phyloP scores from a whole-genome alignment of 2,797 vertebrate species.

The Arrhamphus sclerolepis region DNA sequence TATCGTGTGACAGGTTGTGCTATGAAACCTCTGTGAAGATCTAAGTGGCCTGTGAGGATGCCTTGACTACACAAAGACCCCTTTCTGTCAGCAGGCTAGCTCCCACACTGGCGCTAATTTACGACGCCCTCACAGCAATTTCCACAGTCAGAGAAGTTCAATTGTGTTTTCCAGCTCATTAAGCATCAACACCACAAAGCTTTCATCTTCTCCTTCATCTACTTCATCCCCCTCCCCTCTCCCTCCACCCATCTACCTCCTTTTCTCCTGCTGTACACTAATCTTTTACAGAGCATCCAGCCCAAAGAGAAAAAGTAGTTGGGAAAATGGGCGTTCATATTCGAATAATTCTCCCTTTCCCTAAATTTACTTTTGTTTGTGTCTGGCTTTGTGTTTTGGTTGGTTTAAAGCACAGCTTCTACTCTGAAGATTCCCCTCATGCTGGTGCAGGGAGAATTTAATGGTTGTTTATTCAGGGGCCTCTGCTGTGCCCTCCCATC shows the following conservation, averaged over 20 bases:
- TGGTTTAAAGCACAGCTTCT: constrained; percentile 36
- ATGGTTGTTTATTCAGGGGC: constrained; percentile 87
- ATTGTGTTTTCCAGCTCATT: constrained; percentile 91
- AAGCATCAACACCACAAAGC: constrained; percentile 84
- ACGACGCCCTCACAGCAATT: constrained; percentile 86
- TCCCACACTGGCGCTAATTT: constrained; percentile 86
- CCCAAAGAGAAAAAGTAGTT: constrained; percentile 38
- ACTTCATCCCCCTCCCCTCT: constrained; percentile 61
- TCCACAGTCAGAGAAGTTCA: constrained; percentile 88
- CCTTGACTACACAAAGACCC: constrained; percentile 80
- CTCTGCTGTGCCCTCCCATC: constrained; percentile 79
- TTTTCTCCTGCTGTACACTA: constrained; percentile 47
- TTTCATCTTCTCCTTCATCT: constrained; percentile 80
- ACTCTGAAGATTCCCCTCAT: constrained; percentile 46
- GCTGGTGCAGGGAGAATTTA: constrained; percentile 73
- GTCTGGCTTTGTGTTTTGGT: constrained; percentile 48
- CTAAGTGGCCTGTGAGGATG: constrained; percentile 66
- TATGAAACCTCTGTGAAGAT: constrained; percentile 49
- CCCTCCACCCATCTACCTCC: constrained; percentile 58
- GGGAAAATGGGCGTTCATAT: constrained; percentile 57
- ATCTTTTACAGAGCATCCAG: constrained; percentile 36
- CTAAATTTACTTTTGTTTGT: constrained; percentile 37
- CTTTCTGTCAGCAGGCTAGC: constrained; percentile 83
- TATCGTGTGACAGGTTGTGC: constrained; percentile 43
- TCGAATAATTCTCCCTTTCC: constrained; percentile 31